These are phyloP conservation scores for Phlogophora meticulosa DNA, from an alignment of 2,888 invertebrate species.

Conservation along the genomic window DNA sequence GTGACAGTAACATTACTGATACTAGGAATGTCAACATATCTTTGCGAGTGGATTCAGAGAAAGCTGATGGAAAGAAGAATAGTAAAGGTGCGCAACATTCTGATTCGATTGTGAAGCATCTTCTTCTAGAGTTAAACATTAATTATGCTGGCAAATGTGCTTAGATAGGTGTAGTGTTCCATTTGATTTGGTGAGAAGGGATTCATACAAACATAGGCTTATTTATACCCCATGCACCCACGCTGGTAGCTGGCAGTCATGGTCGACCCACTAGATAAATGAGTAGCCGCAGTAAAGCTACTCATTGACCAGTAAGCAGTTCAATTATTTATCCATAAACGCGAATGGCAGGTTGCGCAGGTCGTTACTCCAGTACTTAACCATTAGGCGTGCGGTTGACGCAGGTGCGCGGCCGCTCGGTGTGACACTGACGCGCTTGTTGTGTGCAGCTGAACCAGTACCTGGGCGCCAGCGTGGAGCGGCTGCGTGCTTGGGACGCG, in stretches of 20 bases:
- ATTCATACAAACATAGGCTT: slow-evolving; percentile 3
- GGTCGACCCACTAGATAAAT: background rate
- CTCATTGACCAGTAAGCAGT: background rate
- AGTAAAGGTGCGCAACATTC: slow-evolving; percentile 73
- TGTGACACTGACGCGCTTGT: slow-evolving; percentile 20
- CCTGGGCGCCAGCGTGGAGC: slow-evolving; percentile 74
- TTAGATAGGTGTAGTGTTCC: background rate
- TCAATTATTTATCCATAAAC: background rate
- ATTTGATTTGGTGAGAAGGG: background rate
- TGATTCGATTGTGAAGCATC: background rate
- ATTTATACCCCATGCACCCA: slow-evolving; percentile 4
- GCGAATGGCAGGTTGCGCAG: background rate
- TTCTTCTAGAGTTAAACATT: background rate
- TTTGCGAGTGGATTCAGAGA: slow-evolving; percentile 85
- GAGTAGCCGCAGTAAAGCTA: background rate
- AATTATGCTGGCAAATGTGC: background rate
- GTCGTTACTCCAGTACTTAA: background rate
- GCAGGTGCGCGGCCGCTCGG: background rate
- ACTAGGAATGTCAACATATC: slow-evolving; percentile 74
- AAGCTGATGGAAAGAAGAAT: slow-evolving; percentile 84
- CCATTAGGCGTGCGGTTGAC: background rate
- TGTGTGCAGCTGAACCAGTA: slow-evolving; percentile 74
- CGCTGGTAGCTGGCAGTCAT: background rate
- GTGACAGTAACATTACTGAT: slow-evolving; percentile 73
- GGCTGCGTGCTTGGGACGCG: slow-evolving; percentile 78